A percentile compares a stretch with the other conserved stretches of the same genome.
These are phyloP conservation scores for Catharus minimus DNA, from an alignment of 2,113 vertebrate genomes.

Conservation along the genomic window DNA sequence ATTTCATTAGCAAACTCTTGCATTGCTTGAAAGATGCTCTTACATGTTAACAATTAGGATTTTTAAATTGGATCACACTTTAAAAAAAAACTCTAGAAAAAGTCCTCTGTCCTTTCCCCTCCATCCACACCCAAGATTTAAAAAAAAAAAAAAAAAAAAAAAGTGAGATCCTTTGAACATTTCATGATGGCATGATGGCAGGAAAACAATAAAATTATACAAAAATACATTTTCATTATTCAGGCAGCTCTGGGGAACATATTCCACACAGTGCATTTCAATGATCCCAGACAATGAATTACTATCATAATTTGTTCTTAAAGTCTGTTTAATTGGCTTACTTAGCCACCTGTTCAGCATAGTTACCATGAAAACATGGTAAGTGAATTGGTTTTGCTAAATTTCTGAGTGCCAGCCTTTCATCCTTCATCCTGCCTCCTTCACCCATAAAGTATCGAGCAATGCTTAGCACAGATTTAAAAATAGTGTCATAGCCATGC, in stretches of 20 bases:
- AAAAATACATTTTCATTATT: constrained; percentile 40
- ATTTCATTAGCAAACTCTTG: not conserved
- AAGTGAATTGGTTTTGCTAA: not conserved
- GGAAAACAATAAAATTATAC: constrained; percentile 25
- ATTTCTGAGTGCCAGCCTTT: constrained; percentile 8
- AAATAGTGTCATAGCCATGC: not conserved
- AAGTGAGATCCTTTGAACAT: not conserved
- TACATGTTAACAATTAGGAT: not conserved
- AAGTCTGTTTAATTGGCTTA: constrained; percentile 59
- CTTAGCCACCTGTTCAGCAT: constrained; percentile 49
- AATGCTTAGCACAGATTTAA: not conserved
- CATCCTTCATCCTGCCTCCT: not conserved
- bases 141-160: not conserved
- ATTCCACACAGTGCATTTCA: constrained; percentile 28
- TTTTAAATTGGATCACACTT: not conserved
- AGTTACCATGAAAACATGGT: constrained; percentile 21
- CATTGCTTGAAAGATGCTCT: not conserved
- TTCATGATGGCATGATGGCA: not conserved
- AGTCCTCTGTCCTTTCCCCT: not conserved
- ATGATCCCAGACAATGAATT: constrained; percentile 48
- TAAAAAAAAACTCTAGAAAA: not conserved
- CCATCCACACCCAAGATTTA: not conserved
- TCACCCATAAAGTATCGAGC: not conserved
- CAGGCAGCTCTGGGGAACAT: not conserved
- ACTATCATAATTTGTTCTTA: constrained; percentile 52